A percentile compares a stretch with the other conserved stretches of the same genome.
phyloP scores from a whole-genome alignment of 2,113 vertebrate species.

The Cynocephalus volans region DNA sequence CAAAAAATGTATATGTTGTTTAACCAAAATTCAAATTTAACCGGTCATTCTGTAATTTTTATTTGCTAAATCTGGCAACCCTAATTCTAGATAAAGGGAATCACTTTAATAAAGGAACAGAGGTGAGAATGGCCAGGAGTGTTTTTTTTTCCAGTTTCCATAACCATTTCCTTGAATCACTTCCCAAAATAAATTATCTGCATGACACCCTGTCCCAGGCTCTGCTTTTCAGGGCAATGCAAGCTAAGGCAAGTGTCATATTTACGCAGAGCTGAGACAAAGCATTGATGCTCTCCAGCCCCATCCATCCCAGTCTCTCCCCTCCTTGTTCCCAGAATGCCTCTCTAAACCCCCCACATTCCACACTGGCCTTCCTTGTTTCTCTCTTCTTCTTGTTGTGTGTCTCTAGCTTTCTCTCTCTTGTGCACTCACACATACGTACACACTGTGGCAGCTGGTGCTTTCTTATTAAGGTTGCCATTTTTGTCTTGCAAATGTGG shows the following conservation, averaged over 20 bases:
- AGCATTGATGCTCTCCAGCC: neutral
- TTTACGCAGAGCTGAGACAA: neutral
- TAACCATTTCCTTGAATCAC: neutral
- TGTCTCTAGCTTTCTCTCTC: neutral
- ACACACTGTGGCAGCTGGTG: neutral
- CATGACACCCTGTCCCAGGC: neutral
- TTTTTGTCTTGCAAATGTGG: neutral
- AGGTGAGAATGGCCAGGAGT: neutral
- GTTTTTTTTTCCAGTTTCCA: neutral
- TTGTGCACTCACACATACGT: neutral
- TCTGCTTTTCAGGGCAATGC: constrained; percentile 22
- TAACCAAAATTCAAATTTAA: too few relatives aligned
- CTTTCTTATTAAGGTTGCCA: neutral
- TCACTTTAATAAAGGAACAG: neutral
- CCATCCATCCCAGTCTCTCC: neutral
- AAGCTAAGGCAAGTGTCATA: neutral
- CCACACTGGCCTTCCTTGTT: neutral
- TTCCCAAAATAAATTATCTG: neutral
- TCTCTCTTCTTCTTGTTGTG: neutral
- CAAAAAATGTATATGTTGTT: too few relatives aligned
- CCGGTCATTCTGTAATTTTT: neutral
- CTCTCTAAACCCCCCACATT: neutral
- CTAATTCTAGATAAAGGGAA: neutral
- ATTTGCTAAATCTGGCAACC: constrained; percentile 13
- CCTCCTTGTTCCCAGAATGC: neutral